These are phyloP conservation scores for Phymanthus crucifer DNA, from an alignment of 92 coral and sea anemone species.

Conservation along the genomic window DNA sequence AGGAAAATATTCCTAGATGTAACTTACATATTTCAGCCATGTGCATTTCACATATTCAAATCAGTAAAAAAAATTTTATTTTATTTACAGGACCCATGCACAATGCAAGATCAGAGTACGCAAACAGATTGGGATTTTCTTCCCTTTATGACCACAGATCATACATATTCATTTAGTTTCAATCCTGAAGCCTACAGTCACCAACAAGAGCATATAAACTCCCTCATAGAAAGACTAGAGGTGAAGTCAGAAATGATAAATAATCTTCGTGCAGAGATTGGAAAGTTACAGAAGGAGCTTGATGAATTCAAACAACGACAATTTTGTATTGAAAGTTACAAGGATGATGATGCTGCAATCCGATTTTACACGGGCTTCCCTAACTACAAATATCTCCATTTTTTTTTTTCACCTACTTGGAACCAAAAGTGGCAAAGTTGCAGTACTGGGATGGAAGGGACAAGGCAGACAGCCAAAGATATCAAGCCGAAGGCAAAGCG, in stretches of 20 bases:
- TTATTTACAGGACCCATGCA: neutral
- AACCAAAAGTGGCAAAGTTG: slow-evolving; percentile 46
- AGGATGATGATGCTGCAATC: slow-evolving; percentile 43
- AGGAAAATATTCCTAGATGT: neutral
- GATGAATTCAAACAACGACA: slow-evolving; percentile 47
- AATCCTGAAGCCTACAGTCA: slow-evolving; percentile 14
- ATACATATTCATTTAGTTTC: slow-evolving; percentile 49
- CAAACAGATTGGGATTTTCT: slow-evolving; percentile 35
- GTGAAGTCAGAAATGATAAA: slow-evolving; percentile 45
- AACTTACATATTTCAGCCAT: neutral
- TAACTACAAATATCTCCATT: slow-evolving; percentile 19
- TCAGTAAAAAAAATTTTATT: slow-evolving; percentile 1
- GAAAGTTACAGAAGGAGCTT: slow-evolving; percentile 55
- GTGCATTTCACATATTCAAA: neutral
- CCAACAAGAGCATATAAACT: slow-evolving; percentile 5
- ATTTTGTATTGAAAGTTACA: slow-evolving; percentile 48
- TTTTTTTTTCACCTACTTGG: slow-evolving; percentile 36
- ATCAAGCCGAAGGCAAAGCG: slow-evolving; percentile 16
- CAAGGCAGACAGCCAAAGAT: slow-evolving; percentile 27
- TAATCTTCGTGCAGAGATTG: slow-evolving; percentile 40
- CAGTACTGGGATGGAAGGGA: slow-evolving; percentile 44
- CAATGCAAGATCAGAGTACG: slow-evolving; percentile 42
- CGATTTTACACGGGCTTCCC: slow-evolving; percentile 60
- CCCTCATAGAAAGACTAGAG: slow-evolving; percentile 46
- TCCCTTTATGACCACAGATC: slow-evolving; percentile 31